phyloP scores from a whole-genome alignment of 1,140 invertebrate genomes.

The Lepidurus apus region DNA sequence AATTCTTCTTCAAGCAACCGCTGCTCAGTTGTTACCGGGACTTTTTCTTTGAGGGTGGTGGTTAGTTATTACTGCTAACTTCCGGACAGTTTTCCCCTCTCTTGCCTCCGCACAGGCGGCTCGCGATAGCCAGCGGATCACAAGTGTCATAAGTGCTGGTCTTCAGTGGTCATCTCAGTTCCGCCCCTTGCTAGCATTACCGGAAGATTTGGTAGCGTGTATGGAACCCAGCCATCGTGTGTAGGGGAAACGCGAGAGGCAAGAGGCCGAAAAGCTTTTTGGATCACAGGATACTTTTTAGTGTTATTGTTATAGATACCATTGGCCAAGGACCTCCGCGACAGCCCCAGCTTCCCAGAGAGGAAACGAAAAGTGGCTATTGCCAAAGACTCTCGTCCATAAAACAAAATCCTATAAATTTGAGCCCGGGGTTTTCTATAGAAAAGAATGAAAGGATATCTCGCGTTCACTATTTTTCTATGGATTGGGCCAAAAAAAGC shows the following conservation, averaged over 20 bases:
- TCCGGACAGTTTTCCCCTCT: not conserved
- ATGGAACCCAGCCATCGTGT: not conserved
- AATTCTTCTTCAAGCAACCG: no score
- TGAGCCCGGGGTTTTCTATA: not conserved
- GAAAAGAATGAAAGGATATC: not conserved
- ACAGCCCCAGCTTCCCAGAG: not conserved
- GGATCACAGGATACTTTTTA: not conserved
- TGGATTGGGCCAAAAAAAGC: not conserved
- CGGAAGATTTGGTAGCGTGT: not conserved
- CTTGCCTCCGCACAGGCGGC: not conserved
- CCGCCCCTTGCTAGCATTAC: not conserved
- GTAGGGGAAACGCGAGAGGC: not conserved
- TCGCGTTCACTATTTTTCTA: no score
- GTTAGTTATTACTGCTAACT: not conserved
- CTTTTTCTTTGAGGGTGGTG: not conserved
- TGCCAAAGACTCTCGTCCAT: slow-evolving; percentile 14
- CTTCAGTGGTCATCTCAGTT: not conserved
- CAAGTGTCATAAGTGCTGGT: slow-evolving; percentile 1
- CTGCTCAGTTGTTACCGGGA: no score
- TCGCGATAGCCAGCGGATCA: not conserved
- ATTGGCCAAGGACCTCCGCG: not conserved
- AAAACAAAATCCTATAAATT: slow-evolving; percentile 22
- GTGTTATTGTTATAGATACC: slow-evolving; percentile 2
- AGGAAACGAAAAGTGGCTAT: not conserved
- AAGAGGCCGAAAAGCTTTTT: not conserved